These are phyloP conservation scores for Xiphorhynchus elegans DNA, from an alignment of 2,113 vertebrate genomes.

Conservation along the genomic window DNA sequence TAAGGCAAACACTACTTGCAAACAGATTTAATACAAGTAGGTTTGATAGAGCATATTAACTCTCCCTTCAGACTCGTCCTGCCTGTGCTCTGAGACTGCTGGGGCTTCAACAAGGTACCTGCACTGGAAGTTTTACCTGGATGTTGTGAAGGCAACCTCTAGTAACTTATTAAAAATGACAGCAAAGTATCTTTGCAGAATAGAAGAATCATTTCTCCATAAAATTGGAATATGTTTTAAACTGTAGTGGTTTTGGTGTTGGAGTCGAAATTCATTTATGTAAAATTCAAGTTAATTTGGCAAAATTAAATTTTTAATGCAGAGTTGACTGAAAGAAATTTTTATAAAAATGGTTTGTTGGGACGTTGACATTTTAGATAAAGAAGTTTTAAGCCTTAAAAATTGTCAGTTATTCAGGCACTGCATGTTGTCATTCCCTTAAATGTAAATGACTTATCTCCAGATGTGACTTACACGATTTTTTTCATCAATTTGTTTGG, in stretches of 20 bases:
- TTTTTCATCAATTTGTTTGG: background rate
- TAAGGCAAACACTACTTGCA: background rate
- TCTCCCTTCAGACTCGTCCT: background rate
- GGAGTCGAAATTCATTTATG: background rate
- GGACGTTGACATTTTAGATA: background rate
- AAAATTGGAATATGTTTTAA: background rate
- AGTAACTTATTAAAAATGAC: background rate
- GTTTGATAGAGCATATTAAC: background rate
- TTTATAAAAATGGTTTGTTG: background rate
- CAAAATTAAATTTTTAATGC: background rate
- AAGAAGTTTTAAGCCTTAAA: background rate
- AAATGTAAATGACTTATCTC: background rate
- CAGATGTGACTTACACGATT: background rate
- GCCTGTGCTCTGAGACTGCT: background rate
- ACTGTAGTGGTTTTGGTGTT: background rate
- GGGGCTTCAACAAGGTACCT: background rate
- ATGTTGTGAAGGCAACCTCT: background rate
- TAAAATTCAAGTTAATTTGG: background rate
- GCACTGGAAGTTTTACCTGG: background rate
- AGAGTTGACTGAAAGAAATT: background rate
- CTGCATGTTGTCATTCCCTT: background rate
- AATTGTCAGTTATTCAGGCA: background rate
- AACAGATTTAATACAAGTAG: background rate
- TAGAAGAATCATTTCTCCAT: background rate
- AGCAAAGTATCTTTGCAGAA: background rate